These are phyloP conservation scores for Drosophila anceps DNA, from an alignment of 2,888 invertebrate genomes.

Conservation along the genomic window DNA sequence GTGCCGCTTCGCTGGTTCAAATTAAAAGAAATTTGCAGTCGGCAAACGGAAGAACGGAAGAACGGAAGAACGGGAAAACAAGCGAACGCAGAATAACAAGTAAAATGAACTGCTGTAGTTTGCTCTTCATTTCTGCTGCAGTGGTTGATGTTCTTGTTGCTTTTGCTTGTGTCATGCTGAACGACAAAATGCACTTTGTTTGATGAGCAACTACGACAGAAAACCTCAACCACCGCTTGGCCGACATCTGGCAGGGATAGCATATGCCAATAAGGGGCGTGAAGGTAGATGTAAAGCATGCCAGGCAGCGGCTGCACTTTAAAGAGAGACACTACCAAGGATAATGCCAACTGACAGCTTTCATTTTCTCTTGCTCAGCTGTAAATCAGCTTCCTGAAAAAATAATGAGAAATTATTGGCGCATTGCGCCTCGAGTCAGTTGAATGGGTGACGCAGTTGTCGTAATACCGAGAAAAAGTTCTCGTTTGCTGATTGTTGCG, in stretches of 20 bases:
- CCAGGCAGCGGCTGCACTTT: conserved; percentile 12
- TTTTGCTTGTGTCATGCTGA: conserved; percentile 27
- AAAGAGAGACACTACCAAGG: conserved; percentile 15
- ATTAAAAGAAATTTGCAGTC: conserved; percentile 42
- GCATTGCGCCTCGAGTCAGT: conserved; percentile 43
- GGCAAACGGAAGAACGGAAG: conserved; percentile 1
- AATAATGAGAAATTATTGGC: conserved; percentile 63
- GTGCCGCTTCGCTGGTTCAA: conserved; percentile 30
- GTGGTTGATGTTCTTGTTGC: conserved; percentile 11
- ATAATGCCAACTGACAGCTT: conserved; percentile 38
- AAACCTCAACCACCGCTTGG: conserved; percentile 8
- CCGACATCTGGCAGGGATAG: conserved; percentile 8
- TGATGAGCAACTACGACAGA: conserved; percentile 49
- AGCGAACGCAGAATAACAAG: conserved; percentile 4
- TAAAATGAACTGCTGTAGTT: conserved; percentile 40
- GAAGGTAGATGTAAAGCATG: conserved; percentile 13
- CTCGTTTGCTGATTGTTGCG: conserved; percentile 4
- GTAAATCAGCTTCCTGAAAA: conserved; percentile 53
- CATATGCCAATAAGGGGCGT: conserved; percentile 28
- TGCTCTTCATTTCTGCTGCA: conserved; percentile 13
- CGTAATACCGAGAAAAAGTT: not conserved
- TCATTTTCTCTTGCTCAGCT: conserved; percentile 19
- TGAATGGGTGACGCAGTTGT: not conserved
- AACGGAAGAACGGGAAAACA: too few relatives aligned
- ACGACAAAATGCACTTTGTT: conserved; percentile 64